A percentile compares a stretch with the other conserved stretches of the same genome.
phyloP scores from a whole-genome alignment of 1,140 invertebrate species.

The Drosophila asahinai region DNA sequence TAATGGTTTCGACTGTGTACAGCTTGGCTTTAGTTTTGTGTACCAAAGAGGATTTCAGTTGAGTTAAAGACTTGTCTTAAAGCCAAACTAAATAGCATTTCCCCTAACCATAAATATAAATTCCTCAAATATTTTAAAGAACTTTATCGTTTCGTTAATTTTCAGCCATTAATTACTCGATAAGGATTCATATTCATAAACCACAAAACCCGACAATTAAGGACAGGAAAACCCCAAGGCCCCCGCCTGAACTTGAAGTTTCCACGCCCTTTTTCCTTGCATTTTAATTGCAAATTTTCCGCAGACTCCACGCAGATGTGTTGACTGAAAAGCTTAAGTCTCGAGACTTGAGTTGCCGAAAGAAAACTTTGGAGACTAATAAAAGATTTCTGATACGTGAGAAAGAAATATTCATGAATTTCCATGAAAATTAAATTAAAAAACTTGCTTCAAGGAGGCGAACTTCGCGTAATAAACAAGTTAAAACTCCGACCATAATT shows the following conservation, averaged over 20 bases:
- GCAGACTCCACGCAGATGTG: conserved; percentile 36
- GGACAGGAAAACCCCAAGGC: neutral
- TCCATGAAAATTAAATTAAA: conserved; percentile 82
- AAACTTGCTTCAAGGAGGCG: conserved; percentile 60
- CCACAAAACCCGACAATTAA: conserved; percentile 13
- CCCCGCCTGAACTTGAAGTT: conserved; percentile 11
- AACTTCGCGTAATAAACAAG: conserved; percentile 73
- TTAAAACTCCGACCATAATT: conserved; percentile 84
- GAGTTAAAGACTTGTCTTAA: conserved; percentile 1
- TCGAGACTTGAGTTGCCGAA: conserved; percentile 38
- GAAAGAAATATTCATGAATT: conserved; percentile 79
- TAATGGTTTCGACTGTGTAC: conserved; percentile 17
- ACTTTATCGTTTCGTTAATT: too few relatives aligned
- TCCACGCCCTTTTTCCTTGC: conserved; percentile 9
- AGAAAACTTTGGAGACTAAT: conserved; percentile 61
- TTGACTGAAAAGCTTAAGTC: conserved; percentile 53
- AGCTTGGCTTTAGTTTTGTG: conserved; percentile 9
- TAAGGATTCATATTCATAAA: conserved; percentile 10
- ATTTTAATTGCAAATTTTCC: conserved; percentile 56
- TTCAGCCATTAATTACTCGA: conserved; percentile 19
- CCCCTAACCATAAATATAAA: neutral
- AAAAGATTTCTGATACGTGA: conserved; percentile 59
- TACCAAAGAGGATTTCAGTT: neutral
- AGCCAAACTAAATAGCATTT: neutral
- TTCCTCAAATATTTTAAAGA: neutral